Conservation (phyloP, 2,888 invertebrate species). For the Nomada goodeniana region DNA sequence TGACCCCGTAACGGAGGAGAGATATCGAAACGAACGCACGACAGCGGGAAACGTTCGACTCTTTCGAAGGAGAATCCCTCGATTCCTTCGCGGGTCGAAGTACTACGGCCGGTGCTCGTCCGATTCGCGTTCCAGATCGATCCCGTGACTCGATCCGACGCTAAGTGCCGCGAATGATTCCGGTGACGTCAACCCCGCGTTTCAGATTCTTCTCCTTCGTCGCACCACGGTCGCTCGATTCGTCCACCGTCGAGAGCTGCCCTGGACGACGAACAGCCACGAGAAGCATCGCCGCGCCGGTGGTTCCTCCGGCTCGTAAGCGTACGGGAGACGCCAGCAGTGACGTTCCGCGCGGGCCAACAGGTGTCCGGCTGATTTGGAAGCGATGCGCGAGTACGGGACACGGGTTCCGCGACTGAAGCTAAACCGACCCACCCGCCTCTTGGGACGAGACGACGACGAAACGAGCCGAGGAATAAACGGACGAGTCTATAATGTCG, state of each 20-base stretch:
- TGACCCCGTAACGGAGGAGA: slow-evolving; percentile 72
- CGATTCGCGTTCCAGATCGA: slow-evolving; percentile 77
- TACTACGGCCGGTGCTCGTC: slow-evolving; percentile 21
- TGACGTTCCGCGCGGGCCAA: slow-evolving; percentile 13
- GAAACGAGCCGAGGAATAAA: no score
- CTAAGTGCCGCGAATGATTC: slow-evolving; percentile 75
- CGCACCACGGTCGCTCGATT: slow-evolving; percentile 10
- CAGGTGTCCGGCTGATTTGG: slow-evolving; percentile 39
- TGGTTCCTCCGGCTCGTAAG: neutral
- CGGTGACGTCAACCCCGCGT: slow-evolving; percentile 71
- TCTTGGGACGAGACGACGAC: neutral
- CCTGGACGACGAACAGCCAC: no score
- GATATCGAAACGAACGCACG: slow-evolving; percentile 21
- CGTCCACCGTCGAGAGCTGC: neutral
- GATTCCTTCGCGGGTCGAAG: no score
- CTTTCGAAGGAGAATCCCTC: no score
- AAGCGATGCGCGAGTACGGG: neutral
- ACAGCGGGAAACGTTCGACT: neutral
- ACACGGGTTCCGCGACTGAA: no score
- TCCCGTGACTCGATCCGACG: slow-evolving; percentile 72
- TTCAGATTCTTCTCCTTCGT: slow-evolving; percentile 44
- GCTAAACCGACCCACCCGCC: no score
- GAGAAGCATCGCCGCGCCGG: neutral
- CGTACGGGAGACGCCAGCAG: neutral
- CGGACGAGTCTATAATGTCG: no score